These are phyloP conservation scores for Agrochola macilenta DNA, from an alignment of 2,888 invertebrate species.

Conservation along the genomic window DNA sequence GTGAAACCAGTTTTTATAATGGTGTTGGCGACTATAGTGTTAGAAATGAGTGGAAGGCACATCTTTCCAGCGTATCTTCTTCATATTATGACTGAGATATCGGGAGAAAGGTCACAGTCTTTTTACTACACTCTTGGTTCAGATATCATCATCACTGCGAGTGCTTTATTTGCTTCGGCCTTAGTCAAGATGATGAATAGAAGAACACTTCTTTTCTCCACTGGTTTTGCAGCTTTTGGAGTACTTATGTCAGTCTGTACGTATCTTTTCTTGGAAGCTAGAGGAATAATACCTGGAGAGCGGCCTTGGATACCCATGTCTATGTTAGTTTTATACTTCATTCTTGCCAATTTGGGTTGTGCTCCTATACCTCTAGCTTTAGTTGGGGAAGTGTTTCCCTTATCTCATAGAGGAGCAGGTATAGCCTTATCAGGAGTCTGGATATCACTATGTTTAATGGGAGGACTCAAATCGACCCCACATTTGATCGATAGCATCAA, in stretches of 20 bases:
- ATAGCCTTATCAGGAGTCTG: constrained; percentile 70
- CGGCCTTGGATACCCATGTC: constrained; percentile 66
- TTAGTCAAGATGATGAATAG: constrained; percentile 73
- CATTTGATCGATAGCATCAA: constrained; percentile 68
- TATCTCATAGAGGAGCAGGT: constrained; percentile 73
- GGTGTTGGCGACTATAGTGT: constrained; percentile 66
- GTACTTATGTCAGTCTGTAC: constrained; percentile 68
- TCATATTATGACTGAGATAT: constrained; percentile 70
- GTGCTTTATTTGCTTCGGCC: constrained; percentile 70
- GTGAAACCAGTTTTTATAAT: constrained; percentile 71
- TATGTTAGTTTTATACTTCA: constrained; percentile 72
- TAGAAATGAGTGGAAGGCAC: constrained; percentile 76
- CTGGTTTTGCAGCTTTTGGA: constrained; percentile 69
- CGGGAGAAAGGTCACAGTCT: constrained; percentile 67
- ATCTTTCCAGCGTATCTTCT: constrained; percentile 74
- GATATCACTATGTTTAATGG: constrained; percentile 69
- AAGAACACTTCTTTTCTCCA: constrained; percentile 72
- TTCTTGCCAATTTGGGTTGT: constrained; percentile 76
- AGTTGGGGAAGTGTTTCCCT: constrained; percentile 75
- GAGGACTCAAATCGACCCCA: constrained; percentile 72
- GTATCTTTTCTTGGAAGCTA: constrained; percentile 67
- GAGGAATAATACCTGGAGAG: constrained; percentile 65
- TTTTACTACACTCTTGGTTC: constrained; percentile 74
- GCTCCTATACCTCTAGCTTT: constrained; percentile 75
- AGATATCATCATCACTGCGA: constrained; percentile 73